A percentile compares a stretch with the other conserved stretches of the same genome.
These are phyloP conservation scores for Microctenopoma stevenorrisi DNA, from an alignment of 2,797 vertebrate species.

Conservation along the genomic window DNA sequence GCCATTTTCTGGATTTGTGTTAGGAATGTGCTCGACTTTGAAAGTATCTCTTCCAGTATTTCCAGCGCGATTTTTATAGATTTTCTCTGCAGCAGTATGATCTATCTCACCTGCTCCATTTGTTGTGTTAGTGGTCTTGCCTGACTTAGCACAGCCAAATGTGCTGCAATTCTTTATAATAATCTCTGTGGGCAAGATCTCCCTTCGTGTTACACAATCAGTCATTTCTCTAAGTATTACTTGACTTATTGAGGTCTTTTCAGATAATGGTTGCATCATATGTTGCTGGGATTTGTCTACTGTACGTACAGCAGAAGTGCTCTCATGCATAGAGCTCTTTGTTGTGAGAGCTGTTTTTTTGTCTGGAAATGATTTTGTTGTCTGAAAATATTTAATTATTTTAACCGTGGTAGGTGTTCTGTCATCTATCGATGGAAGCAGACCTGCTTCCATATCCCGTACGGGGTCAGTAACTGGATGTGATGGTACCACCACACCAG, in stretches of 20 bases:
- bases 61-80: constrained; percentile 30
- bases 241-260: constrained; percentile 48
- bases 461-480: constrained; percentile 25
- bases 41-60: constrained; percentile 19
- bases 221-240: constrained; percentile 24
- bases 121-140: constrained; percentile 29
- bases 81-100: constrained; percentile 21
- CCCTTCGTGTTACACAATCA: constrained; percentile 31
- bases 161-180: constrained; percentile 42
- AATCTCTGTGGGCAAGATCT: constrained; percentile 22
- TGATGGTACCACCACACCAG: constrained; percentile 22
- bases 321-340: constrained; percentile 1
- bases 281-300: constrained; percentile 13
- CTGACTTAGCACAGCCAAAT: constrained; percentile 28
- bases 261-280: constrained; percentile 1
- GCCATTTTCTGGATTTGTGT: constrained; percentile 10
- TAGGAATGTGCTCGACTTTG: constrained; percentile 5
- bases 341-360: constrained; percentile 33
- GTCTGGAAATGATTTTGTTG: constrained; percentile 20
- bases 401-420: constrained; percentile 10
- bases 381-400: constrained; percentile 12
- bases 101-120: constrained; percentile 38
- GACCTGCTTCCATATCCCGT: neutral
- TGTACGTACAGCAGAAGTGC: constrained; percentile 1
- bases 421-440: constrained; percentile 23